phyloP scores from a whole-genome alignment of 2,888 invertebrate genomes.

The Cephus sareptanus region DNA sequence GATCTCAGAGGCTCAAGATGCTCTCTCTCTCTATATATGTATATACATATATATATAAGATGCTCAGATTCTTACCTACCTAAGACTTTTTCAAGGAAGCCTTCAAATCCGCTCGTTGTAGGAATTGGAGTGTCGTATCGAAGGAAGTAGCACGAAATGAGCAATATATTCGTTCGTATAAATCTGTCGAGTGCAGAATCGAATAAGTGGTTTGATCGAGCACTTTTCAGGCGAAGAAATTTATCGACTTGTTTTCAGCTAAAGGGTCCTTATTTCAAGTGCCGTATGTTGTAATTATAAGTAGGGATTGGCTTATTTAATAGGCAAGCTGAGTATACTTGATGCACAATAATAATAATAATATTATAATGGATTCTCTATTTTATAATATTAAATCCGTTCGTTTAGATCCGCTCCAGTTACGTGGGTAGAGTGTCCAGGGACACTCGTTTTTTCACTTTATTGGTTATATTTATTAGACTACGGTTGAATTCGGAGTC shows the following conservation, averaged over 20 bases:
- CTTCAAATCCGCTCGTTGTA: background rate
- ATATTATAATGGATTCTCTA: background rate
- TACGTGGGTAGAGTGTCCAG: constrained; percentile 19
- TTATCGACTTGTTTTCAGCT: background rate
- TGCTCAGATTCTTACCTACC: background rate
- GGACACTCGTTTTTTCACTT: constrained; percentile 28
- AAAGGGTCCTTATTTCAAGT: background rate
- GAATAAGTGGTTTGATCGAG: constrained; percentile 3
- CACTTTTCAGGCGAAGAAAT: background rate
- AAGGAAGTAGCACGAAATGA: background rate
- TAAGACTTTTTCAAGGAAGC: background rate
- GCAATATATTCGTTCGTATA: constrained; percentile 3
- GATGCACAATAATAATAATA: background rate
- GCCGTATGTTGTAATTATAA: background rate
- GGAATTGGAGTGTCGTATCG: background rate
- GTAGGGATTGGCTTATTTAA: background rate
- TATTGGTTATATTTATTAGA: constrained; percentile 26
- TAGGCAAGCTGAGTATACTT: too few species aligned
- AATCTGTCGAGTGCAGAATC: background rate
- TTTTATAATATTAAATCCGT: background rate
- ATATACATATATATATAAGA: background rate
- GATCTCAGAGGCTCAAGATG: background rate
- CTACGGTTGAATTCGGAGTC: constrained; percentile 30
- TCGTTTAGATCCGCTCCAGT: constrained; percentile 23
- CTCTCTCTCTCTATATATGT: background rate